These are phyloP conservation scores for Pelecanoides urinatrix DNA, from an alignment of 2,113 vertebrate species.

Conservation along the genomic window DNA sequence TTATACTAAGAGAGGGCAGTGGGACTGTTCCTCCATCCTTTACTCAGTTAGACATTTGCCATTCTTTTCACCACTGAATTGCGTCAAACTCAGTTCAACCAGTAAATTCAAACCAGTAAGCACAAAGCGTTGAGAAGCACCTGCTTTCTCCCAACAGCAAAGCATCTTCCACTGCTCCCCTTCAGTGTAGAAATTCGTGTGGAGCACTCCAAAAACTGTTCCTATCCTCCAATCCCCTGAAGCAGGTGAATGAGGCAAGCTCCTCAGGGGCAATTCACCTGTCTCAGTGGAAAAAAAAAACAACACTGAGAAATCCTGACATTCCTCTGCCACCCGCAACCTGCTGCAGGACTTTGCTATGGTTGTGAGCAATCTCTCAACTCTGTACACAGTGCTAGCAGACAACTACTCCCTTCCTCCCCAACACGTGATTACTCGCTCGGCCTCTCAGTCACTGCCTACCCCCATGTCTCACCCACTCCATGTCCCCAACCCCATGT, in stretches of 20 bases:
- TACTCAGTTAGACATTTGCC: background rate
- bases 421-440: background rate
- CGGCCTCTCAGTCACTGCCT: background rate
- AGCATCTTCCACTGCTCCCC: background rate
- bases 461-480: background rate
- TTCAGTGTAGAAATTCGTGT: background rate
- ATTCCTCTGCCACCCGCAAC: background rate
- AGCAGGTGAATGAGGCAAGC: background rate
- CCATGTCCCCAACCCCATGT: accelerated
- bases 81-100: background rate
- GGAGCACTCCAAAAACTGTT: background rate
- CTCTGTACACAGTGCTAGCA: slow-evolving; percentile 8
- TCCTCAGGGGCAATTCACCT: background rate
- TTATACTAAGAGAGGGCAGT: background rate
- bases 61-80: background rate
- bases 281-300: accelerated
- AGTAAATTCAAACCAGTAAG: background rate
- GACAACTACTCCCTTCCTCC: background rate
- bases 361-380: slow-evolving; percentile 2
- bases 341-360: background rate
- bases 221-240: background rate
- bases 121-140: background rate
- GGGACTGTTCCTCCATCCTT: background rate
- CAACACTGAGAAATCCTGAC: background rate
- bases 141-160: background rate